Conservation (phyloP, 2,888 invertebrate species). For the Cremastobaeus sp. region DNA sequence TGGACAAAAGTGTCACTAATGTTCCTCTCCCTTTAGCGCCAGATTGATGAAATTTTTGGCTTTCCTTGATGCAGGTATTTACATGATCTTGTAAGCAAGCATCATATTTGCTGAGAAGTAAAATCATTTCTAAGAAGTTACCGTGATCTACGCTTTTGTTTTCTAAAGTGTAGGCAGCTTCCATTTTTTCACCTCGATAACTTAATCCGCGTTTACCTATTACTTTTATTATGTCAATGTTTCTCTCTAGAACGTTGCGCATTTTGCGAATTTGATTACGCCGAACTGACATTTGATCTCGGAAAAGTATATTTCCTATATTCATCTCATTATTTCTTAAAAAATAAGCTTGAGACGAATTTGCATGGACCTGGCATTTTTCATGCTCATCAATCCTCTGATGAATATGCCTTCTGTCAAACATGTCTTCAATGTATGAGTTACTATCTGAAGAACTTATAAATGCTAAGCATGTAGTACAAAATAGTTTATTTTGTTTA, state of each 20-base stretch:
- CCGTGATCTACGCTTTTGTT: conserved; percentile 13
- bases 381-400: conserved; percentile 6
- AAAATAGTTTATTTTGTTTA: conserved; percentile 3
- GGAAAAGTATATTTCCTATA: neutral
- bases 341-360: conserved; percentile 8
- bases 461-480: conserved; percentile 11
- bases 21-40: conserved; percentile 1
- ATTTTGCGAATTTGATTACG: conserved; percentile 2
- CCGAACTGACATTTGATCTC: neutral
- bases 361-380: neutral
- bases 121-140: conserved; percentile 10
- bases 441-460: neutral
- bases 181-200: conserved; percentile 10
- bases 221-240: conserved; percentile 12
- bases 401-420: conserved; percentile 2
- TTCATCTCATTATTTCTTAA: neutral
- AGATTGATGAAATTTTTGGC: conserved; percentile 6
- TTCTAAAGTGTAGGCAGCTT: conserved; percentile 19
- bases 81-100: conserved; percentile 1
- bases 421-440: neutral
- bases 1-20: conserved; percentile 14
- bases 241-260: conserved; percentile 1
- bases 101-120: conserved; percentile 14
- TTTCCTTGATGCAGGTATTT: neutral
- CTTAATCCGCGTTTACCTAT: conserved; percentile 16